These are phyloP conservation scores for Zaprionus lineosus DNA, from an alignment of 2,888 invertebrate species.

Conservation along the genomic window DNA sequence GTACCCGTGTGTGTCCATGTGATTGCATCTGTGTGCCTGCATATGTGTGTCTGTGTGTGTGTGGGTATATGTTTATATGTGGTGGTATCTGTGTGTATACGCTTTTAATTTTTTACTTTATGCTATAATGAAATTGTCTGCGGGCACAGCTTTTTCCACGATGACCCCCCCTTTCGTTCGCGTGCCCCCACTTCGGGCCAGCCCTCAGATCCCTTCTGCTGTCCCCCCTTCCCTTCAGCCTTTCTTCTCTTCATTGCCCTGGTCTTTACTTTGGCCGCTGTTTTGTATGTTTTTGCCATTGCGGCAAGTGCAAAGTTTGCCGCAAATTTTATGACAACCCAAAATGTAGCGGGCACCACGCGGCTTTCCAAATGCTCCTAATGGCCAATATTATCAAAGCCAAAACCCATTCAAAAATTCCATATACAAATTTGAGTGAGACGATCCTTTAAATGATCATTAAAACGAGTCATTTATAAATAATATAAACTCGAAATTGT, in stretches of 20 bases:
- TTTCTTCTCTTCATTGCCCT: not conserved
- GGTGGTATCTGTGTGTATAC: conserved; percentile 36
- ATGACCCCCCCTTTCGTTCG: conserved; percentile 7
- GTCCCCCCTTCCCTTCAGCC: not conserved
- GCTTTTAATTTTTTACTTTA: conserved; percentile 52
- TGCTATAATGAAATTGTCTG: conserved; percentile 75
- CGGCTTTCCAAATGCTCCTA: conserved; percentile 3
- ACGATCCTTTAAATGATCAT: no score
- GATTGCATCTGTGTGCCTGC: conserved; percentile 35
- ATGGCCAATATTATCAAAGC: conserved; percentile 32
- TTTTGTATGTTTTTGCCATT: conserved; percentile 40
- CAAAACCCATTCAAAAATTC: no score
- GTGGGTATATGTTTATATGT: conserved; percentile 16
- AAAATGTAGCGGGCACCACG: conserved; percentile 34
- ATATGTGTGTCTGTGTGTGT: conserved; percentile 12
- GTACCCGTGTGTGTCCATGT: conserved; percentile 14
- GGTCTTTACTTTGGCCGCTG: conserved; percentile 25
- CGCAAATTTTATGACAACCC: conserved; percentile 59
- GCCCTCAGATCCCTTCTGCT: not conserved
- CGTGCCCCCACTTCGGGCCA: not conserved
- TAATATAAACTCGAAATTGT: no score
- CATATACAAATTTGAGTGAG: no score
- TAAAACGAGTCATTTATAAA: no score
- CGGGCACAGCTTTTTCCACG: conserved; percentile 53
- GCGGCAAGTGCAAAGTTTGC: conserved; percentile 53